Conservation (phyloP, 1,140 invertebrate species). For the Trichonephila clavata region DNA sequence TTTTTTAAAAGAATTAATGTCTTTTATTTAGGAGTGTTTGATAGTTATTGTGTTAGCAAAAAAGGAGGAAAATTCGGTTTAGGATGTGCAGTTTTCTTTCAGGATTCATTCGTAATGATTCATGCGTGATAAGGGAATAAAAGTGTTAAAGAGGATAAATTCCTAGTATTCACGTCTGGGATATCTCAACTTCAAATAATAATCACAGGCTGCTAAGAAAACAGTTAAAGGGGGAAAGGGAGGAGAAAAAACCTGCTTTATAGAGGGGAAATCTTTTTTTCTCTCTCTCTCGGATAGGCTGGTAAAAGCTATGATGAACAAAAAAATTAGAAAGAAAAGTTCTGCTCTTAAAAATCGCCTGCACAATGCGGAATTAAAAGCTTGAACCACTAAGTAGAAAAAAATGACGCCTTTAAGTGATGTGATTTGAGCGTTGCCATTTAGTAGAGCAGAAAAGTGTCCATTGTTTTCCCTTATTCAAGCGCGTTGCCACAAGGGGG, state of each 20-base stretch:
- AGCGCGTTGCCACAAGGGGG: not conserved
- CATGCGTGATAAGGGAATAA: too few species aligned
- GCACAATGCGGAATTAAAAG: not conserved
- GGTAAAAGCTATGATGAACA: not conserved
- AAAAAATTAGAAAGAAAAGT: not conserved
- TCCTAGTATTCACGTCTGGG: not conserved
- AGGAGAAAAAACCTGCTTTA: not conserved
- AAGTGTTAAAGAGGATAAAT: not conserved
- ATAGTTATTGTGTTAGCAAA: too few species aligned
- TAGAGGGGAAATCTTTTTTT: not conserved
- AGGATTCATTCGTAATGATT: too few species aligned
- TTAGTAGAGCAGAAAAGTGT: constrained; percentile 25
- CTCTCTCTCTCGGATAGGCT: too few species aligned
- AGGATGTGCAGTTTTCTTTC: too few species aligned
- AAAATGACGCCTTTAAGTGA: not conserved
- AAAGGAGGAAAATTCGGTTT: too few species aligned
- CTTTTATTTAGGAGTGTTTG: too few species aligned
- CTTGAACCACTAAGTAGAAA: not conserved
- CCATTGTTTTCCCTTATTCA: constrained; percentile 22
- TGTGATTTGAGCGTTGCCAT: not conserved
- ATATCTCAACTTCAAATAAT: not conserved
- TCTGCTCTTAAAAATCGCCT: not conserved
- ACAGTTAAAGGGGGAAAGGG: not conserved
- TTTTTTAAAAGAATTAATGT: too few species aligned
- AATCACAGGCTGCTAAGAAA: not conserved